These are phyloP conservation scores for Ceratina australensis DNA, from an alignment of 1,140 invertebrate species.

Conservation along the genomic window DNA sequence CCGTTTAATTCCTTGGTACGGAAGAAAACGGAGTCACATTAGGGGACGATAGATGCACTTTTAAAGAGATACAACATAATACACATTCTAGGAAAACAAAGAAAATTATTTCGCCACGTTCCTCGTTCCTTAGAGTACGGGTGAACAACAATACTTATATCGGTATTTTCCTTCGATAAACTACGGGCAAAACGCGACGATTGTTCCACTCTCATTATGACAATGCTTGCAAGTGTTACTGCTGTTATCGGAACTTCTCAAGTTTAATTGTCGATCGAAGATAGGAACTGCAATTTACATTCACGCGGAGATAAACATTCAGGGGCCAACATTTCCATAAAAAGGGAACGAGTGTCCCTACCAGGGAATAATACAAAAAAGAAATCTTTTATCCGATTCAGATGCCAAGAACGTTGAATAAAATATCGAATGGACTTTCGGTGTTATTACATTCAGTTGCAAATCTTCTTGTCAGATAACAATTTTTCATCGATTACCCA, in stretches of 20 bases:
- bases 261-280: slow-evolving; percentile 21
- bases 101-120: background rate
- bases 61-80: too few relatives aligned
- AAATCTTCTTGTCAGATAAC: too few relatives aligned
- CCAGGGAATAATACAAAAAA: background rate
- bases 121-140: too few relatives aligned
- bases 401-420: too few relatives aligned
- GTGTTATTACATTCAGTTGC: too few relatives aligned
- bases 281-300: slow-evolving; percentile 4
- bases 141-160: too few relatives aligned
- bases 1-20: background rate
- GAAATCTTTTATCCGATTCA: too few relatives aligned
- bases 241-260: background rate
- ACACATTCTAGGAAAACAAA: too few relatives aligned
- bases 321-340: background rate
- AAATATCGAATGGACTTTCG: too few relatives aligned
- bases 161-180: background rate
- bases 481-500: too few relatives aligned
- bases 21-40: background rate
- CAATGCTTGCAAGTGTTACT: background rate
- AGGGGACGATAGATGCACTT: background rate
- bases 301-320: background rate
- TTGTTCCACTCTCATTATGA: slow-evolving; percentile 15
- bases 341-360: too few relatives aligned
- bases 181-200: slow-evolving; percentile 7